Conservation (phyloP, 2,113 vertebrate genomes). For the Corythaeola cristata region DNA sequence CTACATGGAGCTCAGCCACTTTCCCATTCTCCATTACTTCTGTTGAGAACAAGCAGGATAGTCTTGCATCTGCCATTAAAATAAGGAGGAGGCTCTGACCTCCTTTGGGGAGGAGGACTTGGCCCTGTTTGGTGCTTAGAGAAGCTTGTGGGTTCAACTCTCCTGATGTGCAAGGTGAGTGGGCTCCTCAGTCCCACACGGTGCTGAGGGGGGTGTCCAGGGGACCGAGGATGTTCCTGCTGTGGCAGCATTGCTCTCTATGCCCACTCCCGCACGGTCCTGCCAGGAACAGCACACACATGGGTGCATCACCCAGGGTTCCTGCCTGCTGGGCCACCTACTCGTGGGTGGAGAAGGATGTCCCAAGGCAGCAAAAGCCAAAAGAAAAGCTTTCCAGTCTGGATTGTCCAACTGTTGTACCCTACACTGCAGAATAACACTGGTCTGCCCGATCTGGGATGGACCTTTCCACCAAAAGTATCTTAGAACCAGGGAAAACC, state of each 20-base stretch:
- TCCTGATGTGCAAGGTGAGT: not conserved
- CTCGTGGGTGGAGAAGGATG: not conserved
- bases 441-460: not conserved
- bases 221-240: not conserved
- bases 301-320: accelerated
- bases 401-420: not conserved
- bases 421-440: not conserved
- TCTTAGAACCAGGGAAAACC: not conserved
- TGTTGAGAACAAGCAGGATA: not conserved
- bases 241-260: accelerated
- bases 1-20: not conserved
- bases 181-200: accelerated
- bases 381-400: not conserved
- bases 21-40: not conserved
- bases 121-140: not conserved
- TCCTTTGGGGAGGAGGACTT: not conserved
- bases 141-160: not conserved
- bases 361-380: not conserved
- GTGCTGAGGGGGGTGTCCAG: not conserved
- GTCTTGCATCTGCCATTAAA: not conserved
- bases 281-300: not conserved
- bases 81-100: not conserved
- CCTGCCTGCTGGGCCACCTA: not conserved
- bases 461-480: not conserved
- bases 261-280: accelerated